A percentile compares a stretch with the other conserved stretches of the same genome.
These are phyloP conservation scores for Arenaria interpres DNA, from an alignment of 2,113 vertebrate genomes.

Conservation along the genomic window DNA sequence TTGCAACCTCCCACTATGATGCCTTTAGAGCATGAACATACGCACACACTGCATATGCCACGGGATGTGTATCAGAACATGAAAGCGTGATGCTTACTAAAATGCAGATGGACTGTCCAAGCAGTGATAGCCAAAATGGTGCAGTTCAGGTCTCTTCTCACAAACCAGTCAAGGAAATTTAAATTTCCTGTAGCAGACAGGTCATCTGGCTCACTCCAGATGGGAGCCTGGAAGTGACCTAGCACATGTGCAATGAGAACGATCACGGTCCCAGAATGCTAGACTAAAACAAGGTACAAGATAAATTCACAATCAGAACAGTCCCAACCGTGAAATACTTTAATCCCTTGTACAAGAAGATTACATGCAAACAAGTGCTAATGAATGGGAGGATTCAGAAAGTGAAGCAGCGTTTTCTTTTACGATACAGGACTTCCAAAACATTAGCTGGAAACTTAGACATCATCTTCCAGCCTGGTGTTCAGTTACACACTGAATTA, in stretches of 20 bases:
- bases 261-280: accelerated
- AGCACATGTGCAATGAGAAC: neutral
- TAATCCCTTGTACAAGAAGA: neutral
- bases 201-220: neutral
- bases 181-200: neutral
- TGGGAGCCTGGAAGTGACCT: neutral
- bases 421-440: neutral
- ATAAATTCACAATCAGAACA: neutral
- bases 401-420: neutral
- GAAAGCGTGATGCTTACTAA: neutral
- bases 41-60: accelerated
- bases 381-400: neutral
- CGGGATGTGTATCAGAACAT: accelerated
- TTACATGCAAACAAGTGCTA: neutral
- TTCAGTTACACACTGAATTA: neutral
- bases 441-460: neutral
- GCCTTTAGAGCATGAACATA: neutral
- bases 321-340: neutral
- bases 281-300: neutral
- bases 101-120: neutral
- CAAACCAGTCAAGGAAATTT: neutral
- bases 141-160: neutral
- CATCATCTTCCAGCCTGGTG: neutral
- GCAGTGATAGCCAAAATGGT: neutral
- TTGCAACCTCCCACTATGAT: neutral